Evolutionary conservation across 2,113 vertebrate genomes (phyloP).

Genomic region (Mastomys natalensis): DNA sequence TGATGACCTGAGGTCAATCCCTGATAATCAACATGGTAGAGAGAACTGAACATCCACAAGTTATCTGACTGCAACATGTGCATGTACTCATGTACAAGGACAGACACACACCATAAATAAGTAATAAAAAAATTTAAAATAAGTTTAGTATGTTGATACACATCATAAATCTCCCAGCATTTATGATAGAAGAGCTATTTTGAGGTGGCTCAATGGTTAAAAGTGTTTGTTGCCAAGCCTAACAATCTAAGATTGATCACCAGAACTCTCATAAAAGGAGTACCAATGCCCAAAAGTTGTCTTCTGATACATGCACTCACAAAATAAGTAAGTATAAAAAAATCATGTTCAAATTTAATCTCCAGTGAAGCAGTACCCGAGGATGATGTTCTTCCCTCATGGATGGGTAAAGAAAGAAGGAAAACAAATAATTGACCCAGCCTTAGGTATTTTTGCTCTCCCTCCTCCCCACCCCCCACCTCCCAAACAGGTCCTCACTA

Average conservation of each 20-base stretch:
- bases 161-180: background rate
- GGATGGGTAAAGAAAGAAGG: too few relatives aligned
- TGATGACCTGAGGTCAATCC: background rate
- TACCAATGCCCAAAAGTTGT: background rate
- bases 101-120: too few relatives aligned
- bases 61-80: background rate
- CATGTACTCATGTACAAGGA: background rate
- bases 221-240: background rate
- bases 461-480: too few relatives aligned
- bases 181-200: background rate
- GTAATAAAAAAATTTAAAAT: too few relatives aligned
- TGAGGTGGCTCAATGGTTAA: background rate
- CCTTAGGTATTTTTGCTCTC: background rate
- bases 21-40: background rate
- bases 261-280: background rate
- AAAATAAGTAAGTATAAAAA: background rate
- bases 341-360: background rate
- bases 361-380: background rate
- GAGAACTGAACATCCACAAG: background rate
- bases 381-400: background rate
- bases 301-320: background rate
- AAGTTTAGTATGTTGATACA: background rate
- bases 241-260: background rate
- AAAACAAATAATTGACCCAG: background rate
- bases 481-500: background rate